Base-by-base conservation (phyloP, 1,140 invertebrate genomes). In the Megalonaias nervosa region DNA sequence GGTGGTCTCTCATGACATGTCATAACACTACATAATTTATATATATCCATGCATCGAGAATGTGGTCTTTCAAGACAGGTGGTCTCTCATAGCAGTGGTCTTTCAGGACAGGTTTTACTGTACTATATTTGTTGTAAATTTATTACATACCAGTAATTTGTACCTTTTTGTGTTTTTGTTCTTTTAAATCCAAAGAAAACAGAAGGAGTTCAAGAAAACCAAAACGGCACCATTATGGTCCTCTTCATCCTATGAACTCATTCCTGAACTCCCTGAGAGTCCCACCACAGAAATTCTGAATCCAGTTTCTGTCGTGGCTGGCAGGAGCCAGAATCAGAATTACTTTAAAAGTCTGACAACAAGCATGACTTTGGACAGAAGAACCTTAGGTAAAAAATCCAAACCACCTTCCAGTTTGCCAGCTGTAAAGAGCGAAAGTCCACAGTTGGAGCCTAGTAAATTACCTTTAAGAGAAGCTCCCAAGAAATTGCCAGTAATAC, bases 281-380 rank as follows among this genome's bases (percentile, higher is more conserved):
- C 80, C 85, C 6, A 71, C 81, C 16, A 70, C 38, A 48, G 38
- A 48, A 48, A 48, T 48, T 48, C 9, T 48, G 9, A 48, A 48
- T 11, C 38, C 77, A 31, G 67, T 58, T 58, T 74, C 75, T 14
- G 72, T 56, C 16, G 21, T 61, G 62, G n/a, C 57, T 74, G 66
- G 59, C 69, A 23, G 59, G 74, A 78, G 67, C 75, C 71, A 48
- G 78, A 82, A 58, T 62, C 62, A 13, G 66, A 77, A 31, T n/a
- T 88, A 80, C 26, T 88, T 85, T 60, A 88, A 86, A 75, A 85
- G 83, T 74, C 71, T 89, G 1, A 88, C 86, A 6, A 76, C 67
- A 26, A 88, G 84, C 72, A 85, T 86, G 84, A 89, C 88, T 1
- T 78, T 89, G n/a, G 88, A 88, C 67, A 76, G 88, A 26, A 80